A percentile compares a stretch with the other conserved stretches of the same genome.
These are phyloP conservation scores for Oithona nana DNA, from an alignment of 2,888 invertebrate genomes.

Conservation along the genomic window DNA sequence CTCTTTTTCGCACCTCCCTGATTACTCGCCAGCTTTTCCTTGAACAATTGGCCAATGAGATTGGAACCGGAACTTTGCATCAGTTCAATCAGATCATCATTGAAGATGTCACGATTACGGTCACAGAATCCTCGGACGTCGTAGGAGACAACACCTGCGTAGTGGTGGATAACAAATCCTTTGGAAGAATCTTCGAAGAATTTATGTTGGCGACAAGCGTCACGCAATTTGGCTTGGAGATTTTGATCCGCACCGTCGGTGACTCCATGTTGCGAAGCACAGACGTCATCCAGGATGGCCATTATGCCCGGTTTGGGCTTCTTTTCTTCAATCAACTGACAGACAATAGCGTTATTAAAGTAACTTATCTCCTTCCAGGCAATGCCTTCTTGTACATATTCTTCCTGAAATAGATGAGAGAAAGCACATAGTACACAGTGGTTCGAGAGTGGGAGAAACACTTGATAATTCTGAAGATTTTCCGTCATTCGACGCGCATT, in stretches of 20 bases:
- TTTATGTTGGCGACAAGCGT: slow-evolving; percentile 29
- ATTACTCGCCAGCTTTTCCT: slow-evolving; percentile 31
- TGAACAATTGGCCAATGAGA: slow-evolving; percentile 39
- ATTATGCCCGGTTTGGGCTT: slow-evolving; percentile 42
- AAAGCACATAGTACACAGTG: too few relatives aligned
- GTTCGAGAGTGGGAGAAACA: too few relatives aligned
- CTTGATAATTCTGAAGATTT: too few relatives aligned
- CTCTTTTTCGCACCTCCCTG: slow-evolving; percentile 32
- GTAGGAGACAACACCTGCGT: slow-evolving; percentile 41
- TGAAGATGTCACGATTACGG: slow-evolving; percentile 44
- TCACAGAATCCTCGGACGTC: slow-evolving; percentile 45
- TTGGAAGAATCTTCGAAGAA: slow-evolving; percentile 38
- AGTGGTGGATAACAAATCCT: slow-evolving; percentile 42
- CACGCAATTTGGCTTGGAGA: slow-evolving; percentile 28
- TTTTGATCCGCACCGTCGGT: slow-evolving; percentile 41
- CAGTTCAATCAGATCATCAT: slow-evolving; percentile 41
- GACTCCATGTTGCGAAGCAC: slow-evolving; percentile 46
- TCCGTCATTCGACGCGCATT: too few relatives aligned
- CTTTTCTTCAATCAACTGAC: slow-evolving; percentile 43
- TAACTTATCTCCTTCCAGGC: slow-evolving; percentile 46
- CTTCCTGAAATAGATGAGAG: slow-evolving; percentile 34
- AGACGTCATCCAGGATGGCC: slow-evolving; percentile 44
- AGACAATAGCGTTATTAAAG: slow-evolving; percentile 48
- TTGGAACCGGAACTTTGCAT: slow-evolving; percentile 38
- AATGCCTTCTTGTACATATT: slow-evolving; percentile 45